These are phyloP conservation scores for Pithecia hirsuta DNA, from an alignment of 2,797 vertebrate species.

Conservation along the genomic window DNA sequence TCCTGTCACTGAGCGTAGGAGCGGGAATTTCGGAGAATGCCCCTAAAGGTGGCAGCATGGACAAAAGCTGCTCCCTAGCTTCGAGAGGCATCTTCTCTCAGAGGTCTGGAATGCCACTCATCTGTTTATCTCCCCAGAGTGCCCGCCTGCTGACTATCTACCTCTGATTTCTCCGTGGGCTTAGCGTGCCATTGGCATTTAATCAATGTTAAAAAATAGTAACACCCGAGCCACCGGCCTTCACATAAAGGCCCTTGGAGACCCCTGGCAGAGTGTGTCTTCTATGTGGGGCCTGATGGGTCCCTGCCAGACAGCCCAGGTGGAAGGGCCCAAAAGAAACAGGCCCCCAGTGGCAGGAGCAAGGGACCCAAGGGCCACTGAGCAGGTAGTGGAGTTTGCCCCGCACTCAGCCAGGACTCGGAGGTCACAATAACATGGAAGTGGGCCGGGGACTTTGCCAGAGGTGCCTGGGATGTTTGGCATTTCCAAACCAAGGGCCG, in stretches of 20 bases:
- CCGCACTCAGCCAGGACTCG: neutral
- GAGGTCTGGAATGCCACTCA: neutral
- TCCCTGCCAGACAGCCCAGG: neutral
- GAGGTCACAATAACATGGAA: neutral
- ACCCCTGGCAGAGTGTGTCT: too few relatives aligned
- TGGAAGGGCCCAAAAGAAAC: neutral
- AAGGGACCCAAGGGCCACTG: neutral
- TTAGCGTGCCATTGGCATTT: neutral
- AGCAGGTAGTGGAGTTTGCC: neutral
- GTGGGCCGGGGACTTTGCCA: neutral
- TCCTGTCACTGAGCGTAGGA: neutral
- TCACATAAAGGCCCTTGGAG: neutral
- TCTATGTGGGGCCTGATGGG: neutral
- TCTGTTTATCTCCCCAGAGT: neutral
- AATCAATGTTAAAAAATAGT: conserved; percentile 59
- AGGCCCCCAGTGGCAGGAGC: rapidly evolving
- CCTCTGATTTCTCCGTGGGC: neutral
- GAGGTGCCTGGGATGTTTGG: neutral
- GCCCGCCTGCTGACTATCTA: neutral
- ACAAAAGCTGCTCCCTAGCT: neutral
- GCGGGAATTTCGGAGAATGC: neutral
- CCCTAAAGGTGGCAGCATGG: neutral
- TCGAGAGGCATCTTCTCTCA: conserved; percentile 9
- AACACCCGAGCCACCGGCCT: conserved; percentile 31
- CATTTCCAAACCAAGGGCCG: neutral